phyloP scores from a whole-genome alignment of 2,888 invertebrate genomes.

The Pilophorus perplexus region DNA sequence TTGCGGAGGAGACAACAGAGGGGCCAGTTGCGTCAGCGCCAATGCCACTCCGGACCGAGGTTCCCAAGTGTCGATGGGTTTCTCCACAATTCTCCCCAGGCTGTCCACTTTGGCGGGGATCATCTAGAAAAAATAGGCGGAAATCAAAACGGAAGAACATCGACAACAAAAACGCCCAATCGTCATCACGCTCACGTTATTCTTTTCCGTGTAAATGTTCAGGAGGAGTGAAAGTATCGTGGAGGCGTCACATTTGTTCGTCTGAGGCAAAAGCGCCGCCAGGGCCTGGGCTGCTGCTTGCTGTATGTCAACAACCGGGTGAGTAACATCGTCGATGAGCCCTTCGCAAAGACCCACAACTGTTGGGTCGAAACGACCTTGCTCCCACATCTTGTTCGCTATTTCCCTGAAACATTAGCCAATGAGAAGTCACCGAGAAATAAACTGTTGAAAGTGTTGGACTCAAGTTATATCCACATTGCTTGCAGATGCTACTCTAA shows the following conservation, averaged over 20 bases:
- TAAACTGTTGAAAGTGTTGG: not conserved
- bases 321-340: constrained; percentile 69
- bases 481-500: too few relatives aligned
- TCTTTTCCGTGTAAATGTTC: constrained; percentile 70
- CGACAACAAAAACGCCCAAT: not conserved
- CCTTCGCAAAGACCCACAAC: constrained; percentile 57
- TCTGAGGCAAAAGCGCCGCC: constrained; percentile 63
- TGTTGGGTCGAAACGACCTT: constrained; percentile 57
- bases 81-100: constrained; percentile 84
- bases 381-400: constrained; percentile 64
- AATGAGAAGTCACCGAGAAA: not conserved
- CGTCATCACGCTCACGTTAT: constrained; percentile 57
- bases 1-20: constrained; percentile 65
- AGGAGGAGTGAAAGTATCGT: constrained; percentile 57
- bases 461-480: too few relatives aligned
- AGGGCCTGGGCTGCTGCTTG: constrained; percentile 78
- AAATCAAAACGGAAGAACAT: not conserved
- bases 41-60: constrained; percentile 85
- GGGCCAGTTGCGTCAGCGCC: constrained; percentile 75
- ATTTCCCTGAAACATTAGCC: constrained; percentile 54
- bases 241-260: constrained; percentile 51
- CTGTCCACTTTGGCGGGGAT: constrained; percentile 84
- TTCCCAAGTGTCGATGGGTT: constrained; percentile 86
- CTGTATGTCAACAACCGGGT: constrained; percentile 78
- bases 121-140: constrained; percentile 57